Base-by-base conservation (phyloP, 2,888 invertebrate species). In the Dasypogon diadema region DNA sequence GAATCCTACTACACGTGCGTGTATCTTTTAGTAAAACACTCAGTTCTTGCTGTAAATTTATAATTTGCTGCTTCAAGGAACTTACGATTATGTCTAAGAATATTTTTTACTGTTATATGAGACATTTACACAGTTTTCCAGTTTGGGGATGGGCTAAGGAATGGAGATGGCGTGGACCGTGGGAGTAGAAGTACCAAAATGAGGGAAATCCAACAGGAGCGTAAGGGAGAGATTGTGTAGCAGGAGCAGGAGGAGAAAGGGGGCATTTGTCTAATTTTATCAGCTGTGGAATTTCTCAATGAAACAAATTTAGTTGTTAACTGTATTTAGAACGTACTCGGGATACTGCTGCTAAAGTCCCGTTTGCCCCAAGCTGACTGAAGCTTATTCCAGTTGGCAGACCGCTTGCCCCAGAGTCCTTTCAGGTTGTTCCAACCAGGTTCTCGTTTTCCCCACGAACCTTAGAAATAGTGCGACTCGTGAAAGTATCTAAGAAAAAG, bases 341-440 rank as follows among this genome's bases (percentile, higher is more conserved):
- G 30, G 8, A 30, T 8, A 8, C 8, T 30, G 30, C 8, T 30
- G 30, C 30, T 30, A 5, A 30, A 30, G 78, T 80, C 73, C 60
- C 86, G 84, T 77, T 86, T 87, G 68, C 87, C 87, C 87, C 87
- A 87, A 21, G 84, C 84, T 2, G 84, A 82, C 34, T 84, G 83
- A 56, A 87, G 79, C 80, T 85, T 85, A 60, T 84, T 84, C 86
- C 86, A 86, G 77, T 85, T 87, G 3, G 79, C 60, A 3, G 82
- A 79, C 77, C 93, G 89, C 84, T 93, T 92, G 81, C 93, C 93
- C 93, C 93, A 93, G 85, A 93, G 90, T 77, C 93, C 93, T 85
- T 92, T 91, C 80, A 93, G 87, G 84, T 92, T 92, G 83, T 91
- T 92, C 93, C 93, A 93, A 83, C 91, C 92, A 10, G 92, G 92